These are phyloP conservation scores for Dasypolia templi DNA, from an alignment of 2,888 invertebrate genomes.

Conservation along the genomic window DNA sequence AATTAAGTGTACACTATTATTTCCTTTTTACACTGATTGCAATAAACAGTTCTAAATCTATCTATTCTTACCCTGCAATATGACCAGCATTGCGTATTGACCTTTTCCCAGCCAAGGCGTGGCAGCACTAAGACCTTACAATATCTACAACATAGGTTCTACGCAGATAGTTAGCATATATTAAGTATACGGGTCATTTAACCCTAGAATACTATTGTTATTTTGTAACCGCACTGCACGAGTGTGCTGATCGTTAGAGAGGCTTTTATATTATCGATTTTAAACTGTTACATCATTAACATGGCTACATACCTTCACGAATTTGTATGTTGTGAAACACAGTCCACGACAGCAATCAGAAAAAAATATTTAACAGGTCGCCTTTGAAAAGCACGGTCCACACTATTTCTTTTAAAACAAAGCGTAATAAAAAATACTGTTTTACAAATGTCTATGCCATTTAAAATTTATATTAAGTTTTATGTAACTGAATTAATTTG, in stretches of 20 bases:
- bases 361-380: no score
- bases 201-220: neutral
- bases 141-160: conserved; percentile 37
- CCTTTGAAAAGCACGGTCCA: no score
- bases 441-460: no score
- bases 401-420: no score
- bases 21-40: neutral
- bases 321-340: no score
- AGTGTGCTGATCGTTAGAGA: neutral
- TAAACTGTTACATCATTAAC: no score
- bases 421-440: no score
- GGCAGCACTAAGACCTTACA: conserved; percentile 33
- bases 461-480: no score
- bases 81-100: conserved; percentile 27
- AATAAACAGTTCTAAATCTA: neutral
- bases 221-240: neutral
- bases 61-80: neutral
- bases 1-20: neutral
- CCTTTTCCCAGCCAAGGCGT: conserved; percentile 52
- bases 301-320: no score
- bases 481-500: no score
- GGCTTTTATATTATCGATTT: neutral
- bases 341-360: no score
- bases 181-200: conserved; percentile 55
- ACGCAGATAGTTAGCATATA: conserved; percentile 53